Conservation (phyloP, 1,140 invertebrate genomes). For the Lasioglossum baleicum region DNA sequence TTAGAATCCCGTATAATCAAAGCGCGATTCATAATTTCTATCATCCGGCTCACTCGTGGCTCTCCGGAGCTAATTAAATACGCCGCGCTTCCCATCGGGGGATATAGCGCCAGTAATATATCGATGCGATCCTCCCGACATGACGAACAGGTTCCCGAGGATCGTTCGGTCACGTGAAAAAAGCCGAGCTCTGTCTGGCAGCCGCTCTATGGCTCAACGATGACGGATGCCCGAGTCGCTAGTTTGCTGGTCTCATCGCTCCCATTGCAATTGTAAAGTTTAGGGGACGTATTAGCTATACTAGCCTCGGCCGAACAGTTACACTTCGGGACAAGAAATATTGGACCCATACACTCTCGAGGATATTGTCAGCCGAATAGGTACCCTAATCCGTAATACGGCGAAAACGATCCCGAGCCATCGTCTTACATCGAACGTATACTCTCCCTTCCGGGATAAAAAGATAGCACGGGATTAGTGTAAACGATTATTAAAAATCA, state of each 20-base stretch:
- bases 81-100: neutral
- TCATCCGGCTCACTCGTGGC: conserved; percentile 1
- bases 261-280: too few species aligned
- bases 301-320: too few species aligned
- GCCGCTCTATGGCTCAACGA: neutral
- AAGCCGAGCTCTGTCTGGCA: neutral
- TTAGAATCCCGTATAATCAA: conserved; percentile 18
- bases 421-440: too few species aligned
- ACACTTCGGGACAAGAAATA: too few species aligned
- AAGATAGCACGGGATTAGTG: too few species aligned
- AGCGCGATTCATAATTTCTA: conserved; percentile 33
- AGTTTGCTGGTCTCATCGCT: neutral
- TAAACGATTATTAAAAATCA: too few species aligned
- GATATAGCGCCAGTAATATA: conserved; percentile 15
- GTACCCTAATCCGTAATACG: too few species aligned
- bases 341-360: too few species aligned
- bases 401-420: too few species aligned
- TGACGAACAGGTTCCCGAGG: conserved; percentile 30
- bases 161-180: conserved; percentile 16
- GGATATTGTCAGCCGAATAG: too few species aligned
- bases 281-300: too few species aligned
- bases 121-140: conserved; percentile 19
- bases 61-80: conserved; percentile 28
- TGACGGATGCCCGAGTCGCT: conserved; percentile 16
- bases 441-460: too few species aligned